Conservation (phyloP, 2,888 invertebrate genomes). For the Teleiodes luculella region DNA sequence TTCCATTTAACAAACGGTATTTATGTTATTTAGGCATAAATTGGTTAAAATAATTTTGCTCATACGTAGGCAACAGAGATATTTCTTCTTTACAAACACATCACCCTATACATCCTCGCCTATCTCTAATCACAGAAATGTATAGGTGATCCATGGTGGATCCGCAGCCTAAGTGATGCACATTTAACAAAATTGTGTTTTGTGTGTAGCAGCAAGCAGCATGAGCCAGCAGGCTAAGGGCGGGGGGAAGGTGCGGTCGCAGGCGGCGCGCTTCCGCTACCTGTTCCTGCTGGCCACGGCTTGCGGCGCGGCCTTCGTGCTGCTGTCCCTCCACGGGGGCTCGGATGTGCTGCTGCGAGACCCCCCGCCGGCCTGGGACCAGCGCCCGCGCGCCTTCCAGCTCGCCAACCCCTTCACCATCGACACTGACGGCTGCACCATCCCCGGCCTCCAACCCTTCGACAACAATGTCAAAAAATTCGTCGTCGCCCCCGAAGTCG, state of each 20-base stretch:
- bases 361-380: conserved; percentile 24
- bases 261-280: conserved; percentile 50
- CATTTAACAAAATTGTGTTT: not conserved
- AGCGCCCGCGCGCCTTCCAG: conserved; percentile 28
- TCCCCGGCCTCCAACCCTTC: conserved; percentile 81
- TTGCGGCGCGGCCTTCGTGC: conserved; percentile 54
- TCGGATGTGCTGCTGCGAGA: conserved; percentile 48
- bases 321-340: conserved; percentile 53
- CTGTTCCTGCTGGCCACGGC: conserved; percentile 53
- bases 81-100: too few relatives aligned
- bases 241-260: conserved; percentile 35
- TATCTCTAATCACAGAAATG: too few relatives aligned
- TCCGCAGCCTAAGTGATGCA: too few relatives aligned
- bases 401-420: conserved; percentile 69
- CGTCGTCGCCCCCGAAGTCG: conserved; percentile 67
- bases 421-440: conserved; percentile 82
- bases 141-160: too few relatives aligned
- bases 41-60: too few relatives aligned
- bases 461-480: conserved; percentile 77
- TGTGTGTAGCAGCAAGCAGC: conserved; percentile 37
- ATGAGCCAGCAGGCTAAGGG: conserved; percentile 46
- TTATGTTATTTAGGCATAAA: too few relatives aligned
- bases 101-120: too few relatives aligned
- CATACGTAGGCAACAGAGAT: too few relatives aligned
- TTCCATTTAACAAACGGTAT: too few relatives aligned